A percentile compares a stretch with the other conserved stretches of the same genome.
Conservation (phyloP, 2,888 invertebrate species). For the Caenorhabditis sinica region DNA sequence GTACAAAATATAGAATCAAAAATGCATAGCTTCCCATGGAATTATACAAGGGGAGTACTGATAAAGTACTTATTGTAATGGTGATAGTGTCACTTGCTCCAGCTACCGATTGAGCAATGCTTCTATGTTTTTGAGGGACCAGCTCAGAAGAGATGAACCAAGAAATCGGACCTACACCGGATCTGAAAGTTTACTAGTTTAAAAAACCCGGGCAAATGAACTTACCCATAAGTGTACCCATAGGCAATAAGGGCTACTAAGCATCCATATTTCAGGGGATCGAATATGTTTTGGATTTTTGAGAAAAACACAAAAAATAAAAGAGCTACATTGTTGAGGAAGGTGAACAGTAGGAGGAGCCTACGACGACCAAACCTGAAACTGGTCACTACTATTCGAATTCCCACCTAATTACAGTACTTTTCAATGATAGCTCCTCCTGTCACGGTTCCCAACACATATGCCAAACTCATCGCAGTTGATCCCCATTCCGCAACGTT, state of each 20-base stretch:
- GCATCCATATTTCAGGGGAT: slow-evolving; percentile 74
- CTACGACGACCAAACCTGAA: slow-evolving; percentile 71
- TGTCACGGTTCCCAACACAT: slow-evolving; percentile 72
- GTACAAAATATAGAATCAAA: slow-evolving; percentile 74
- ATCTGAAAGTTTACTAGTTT: slow-evolving; percentile 52
- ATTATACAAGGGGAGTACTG: slow-evolving; percentile 73
- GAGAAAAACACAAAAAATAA: slow-evolving; percentile 72
- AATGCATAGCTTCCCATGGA: slow-evolving; percentile 74
- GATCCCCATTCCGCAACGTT: slow-evolving; percentile 75
- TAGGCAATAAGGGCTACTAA: slow-evolving; percentile 70
- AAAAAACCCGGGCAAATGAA: not conserved
- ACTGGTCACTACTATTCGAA: not conserved
- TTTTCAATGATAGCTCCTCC: slow-evolving; percentile 76
- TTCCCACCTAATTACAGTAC: slow-evolving; percentile 45
- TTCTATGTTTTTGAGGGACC: slow-evolving; percentile 77
- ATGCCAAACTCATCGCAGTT: slow-evolving; percentile 75
- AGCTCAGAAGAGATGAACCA: slow-evolving; percentile 79
- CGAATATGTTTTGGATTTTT: slow-evolving; percentile 62
- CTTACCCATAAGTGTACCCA: slow-evolving; percentile 77
- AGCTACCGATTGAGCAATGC: slow-evolving; percentile 74
- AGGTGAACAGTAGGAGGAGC: slow-evolving; percentile 73
- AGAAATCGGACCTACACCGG: slow-evolving; percentile 77
- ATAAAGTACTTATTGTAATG: slow-evolving; percentile 74
- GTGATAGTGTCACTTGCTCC: slow-evolving; percentile 76
- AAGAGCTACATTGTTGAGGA: slow-evolving; percentile 68